These are phyloP conservation scores for Scartelaos histophorus DNA, from an alignment of 2,113 vertebrate species.

Conservation along the genomic window DNA sequence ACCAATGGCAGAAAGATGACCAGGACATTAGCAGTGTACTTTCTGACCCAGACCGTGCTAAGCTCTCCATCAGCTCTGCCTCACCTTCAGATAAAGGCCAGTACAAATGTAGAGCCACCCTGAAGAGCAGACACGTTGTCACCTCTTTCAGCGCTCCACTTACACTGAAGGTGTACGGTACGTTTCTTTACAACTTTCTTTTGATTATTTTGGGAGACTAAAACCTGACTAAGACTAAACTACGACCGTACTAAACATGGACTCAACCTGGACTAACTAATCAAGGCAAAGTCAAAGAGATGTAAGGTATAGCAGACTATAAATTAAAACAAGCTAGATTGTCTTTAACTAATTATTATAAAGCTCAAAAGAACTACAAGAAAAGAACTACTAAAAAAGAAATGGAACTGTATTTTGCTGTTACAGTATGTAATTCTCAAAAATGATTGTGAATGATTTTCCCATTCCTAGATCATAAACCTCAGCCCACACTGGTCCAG, in stretches of 20 bases:
- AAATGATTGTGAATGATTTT: not conserved
- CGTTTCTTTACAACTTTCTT: not conserved
- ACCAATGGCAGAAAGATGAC: constrained; percentile 36
- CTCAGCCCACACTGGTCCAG: constrained; percentile 11
- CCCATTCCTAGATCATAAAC: constrained; percentile 31
- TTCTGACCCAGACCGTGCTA: not conserved
- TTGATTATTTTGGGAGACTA: not conserved
- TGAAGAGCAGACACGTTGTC: constrained; percentile 21
- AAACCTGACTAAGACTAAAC: too few species aligned
- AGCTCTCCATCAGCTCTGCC: constrained; percentile 36
- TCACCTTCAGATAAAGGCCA: constrained; percentile 4
- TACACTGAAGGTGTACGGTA: constrained; percentile 29
- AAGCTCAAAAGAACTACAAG: too few species aligned
- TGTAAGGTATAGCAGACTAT: not conserved
- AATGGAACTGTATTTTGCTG: not conserved
- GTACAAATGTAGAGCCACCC: constrained; percentile 19
- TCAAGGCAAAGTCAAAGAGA: not conserved
- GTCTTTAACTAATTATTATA: too few species aligned
- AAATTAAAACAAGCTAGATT: not conserved
- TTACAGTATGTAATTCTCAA: not conserved
- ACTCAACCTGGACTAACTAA: not conserved
- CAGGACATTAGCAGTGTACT: not conserved
- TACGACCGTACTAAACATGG: not conserved
- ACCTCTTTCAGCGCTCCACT: not conserved
- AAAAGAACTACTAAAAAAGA: not conserved